A percentile compares a stretch with the other conserved stretches of the same genome.
These are phyloP conservation scores for Pteropus rufus DNA, from an alignment of 2,797 vertebrate species.

Conservation along the genomic window DNA sequence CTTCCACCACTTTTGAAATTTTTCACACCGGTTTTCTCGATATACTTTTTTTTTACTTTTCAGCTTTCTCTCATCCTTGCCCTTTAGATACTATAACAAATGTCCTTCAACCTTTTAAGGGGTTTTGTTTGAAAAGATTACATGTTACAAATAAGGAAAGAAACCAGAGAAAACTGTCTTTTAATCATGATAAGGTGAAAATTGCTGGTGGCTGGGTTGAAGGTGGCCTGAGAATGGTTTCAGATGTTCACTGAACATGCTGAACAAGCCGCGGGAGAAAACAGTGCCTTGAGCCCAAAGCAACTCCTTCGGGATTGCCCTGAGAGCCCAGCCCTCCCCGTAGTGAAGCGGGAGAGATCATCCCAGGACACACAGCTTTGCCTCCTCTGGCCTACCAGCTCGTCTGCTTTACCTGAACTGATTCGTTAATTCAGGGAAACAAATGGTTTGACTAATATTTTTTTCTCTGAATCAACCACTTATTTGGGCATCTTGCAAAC, in stretches of 20 bases:
- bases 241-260: not conserved
- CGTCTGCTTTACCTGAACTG: not conserved
- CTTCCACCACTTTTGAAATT: not conserved
- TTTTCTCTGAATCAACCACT: not conserved
- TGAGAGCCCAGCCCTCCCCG: not conserved
- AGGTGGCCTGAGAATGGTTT: not conserved
- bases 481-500: not conserved
- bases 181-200: not conserved
- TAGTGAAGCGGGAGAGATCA: not conserved
- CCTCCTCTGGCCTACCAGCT: not conserved
- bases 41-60: not conserved
- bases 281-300: not conserved
- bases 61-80: not conserved
- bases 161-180: not conserved
- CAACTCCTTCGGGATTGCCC: not conserved
- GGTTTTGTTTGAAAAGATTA: not conserved
- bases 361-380: not conserved
- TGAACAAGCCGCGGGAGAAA: not conserved
- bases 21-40: not conserved
- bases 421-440: constrained; percentile 44
- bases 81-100: not conserved
- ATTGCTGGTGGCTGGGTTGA: not conserved
- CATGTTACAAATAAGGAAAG: not conserved
- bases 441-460: constrained; percentile 46
- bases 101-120: too few relatives aligned